Evolutionary conservation across 2,113 vertebrate species (phyloP).

Genomic region (Aptenodytes patagonicus): DNA sequence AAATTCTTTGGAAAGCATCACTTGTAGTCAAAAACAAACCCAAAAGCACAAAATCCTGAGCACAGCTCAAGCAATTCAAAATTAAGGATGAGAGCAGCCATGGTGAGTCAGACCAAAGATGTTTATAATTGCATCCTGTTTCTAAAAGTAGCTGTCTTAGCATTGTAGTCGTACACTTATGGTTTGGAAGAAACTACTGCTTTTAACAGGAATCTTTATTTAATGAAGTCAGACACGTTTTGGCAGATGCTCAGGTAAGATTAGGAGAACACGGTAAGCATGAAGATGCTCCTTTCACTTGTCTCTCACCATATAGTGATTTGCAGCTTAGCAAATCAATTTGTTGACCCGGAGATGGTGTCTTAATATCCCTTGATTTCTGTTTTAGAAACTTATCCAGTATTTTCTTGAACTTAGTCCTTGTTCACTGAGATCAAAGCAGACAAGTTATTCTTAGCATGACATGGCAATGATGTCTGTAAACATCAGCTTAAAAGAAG

Average conservation of each 20-base stretch:
- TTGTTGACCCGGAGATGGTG: not conserved
- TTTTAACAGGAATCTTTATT: not conserved
- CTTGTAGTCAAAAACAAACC: not conserved
- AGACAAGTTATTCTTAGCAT: not conserved
- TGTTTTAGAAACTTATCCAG: not conserved
- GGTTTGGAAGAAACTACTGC: not conserved
- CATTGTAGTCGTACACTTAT: rapidly evolving
- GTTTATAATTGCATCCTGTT: not conserved
- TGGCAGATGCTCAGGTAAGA: rapidly evolving
- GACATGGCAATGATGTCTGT: not conserved
- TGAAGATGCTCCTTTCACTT: not conserved
- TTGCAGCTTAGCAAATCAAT: not conserved
- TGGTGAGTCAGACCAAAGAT: not conserved
- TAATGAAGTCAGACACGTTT: not conserved
- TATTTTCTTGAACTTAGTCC: not conserved
- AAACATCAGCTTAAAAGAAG: not conserved
- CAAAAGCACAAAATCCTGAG: not conserved
- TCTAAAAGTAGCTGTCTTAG: not conserved
- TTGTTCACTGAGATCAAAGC: not conserved
- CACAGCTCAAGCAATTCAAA: not conserved
- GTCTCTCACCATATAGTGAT: not conserved
- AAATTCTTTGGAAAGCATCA: not conserved
- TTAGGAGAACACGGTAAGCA: not conserved
- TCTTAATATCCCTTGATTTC: not conserved
- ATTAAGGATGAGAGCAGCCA: not conserved